Evolutionary conservation across 2,888 invertebrate genomes (phyloP).

Genomic region (Lepidochrysops patricia): DNA sequence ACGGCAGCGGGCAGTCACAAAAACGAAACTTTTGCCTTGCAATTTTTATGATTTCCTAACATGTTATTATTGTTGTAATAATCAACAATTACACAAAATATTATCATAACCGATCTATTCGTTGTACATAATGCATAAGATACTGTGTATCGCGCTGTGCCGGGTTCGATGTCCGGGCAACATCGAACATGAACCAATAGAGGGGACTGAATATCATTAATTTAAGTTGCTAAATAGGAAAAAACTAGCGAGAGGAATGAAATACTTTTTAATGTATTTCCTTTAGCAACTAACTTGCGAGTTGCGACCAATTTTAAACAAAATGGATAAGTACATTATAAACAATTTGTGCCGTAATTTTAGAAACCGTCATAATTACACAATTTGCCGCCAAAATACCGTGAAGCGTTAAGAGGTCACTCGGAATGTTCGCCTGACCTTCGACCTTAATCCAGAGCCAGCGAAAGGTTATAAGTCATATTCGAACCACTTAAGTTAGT

Average conservation of each 20-base stretch:
- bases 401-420: not conserved
- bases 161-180: not conserved
- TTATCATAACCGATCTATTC: not conserved
- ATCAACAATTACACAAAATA: too few species aligned
- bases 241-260: too few species aligned
- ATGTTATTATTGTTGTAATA: too few species aligned
- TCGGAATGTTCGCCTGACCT: not conserved
- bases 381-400: not conserved
- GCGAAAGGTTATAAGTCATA: not conserved
- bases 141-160: not conserved
- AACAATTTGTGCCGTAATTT: not conserved
- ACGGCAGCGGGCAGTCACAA: too few species aligned
- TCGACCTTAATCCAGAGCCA: not conserved
- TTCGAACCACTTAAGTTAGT: not conserved
- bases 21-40: too few species aligned
- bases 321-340: too few species aligned
- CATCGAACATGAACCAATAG: not conserved
- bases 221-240: too few species aligned
- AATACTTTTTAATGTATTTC: too few species aligned
- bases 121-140: not conserved
- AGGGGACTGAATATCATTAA: too few species aligned
- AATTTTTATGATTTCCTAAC: too few species aligned
- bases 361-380: not conserved
- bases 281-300: too few species aligned
- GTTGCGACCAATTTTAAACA: too few species aligned